A percentile compares a stretch with the other conserved stretches of the same genome.
Conservation (phyloP, 2,797 vertebrate species). For the Sebastes steindachneri region DNA sequence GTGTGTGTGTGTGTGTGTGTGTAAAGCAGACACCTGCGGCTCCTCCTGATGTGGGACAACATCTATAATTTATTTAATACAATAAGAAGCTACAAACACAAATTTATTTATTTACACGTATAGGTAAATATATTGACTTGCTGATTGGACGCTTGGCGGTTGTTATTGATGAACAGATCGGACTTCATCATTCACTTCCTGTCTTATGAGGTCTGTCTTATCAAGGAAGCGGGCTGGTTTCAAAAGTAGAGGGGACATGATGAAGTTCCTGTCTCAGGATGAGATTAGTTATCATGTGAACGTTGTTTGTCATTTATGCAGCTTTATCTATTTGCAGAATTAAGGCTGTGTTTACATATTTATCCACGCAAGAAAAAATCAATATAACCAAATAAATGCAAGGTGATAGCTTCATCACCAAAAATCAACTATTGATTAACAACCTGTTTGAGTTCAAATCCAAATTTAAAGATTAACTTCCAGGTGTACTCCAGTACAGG, state of each 20-base stretch:
- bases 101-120: background rate
- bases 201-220: background rate
- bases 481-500: too few relatives aligned
- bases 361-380: too few relatives aligned
- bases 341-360: background rate
- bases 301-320: background rate
- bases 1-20: background rate
- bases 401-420: too few relatives aligned
- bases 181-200: constrained; percentile 22
- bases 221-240: constrained; percentile 14
- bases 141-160: background rate
- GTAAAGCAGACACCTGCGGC: background rate
- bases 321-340: accelerated
- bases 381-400: too few relatives aligned
- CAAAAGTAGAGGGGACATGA: background rate
- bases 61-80: background rate
- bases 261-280: background rate
- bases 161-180: background rate
- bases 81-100: background rate
- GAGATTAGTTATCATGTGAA: too few relatives aligned
- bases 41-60: background rate
- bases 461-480: too few relatives aligned
- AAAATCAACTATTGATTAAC: too few relatives aligned
- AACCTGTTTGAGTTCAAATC: too few relatives aligned
- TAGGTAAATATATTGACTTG: too few relatives aligned